Conservation (phyloP, 2,888 invertebrate genomes). For the Dolichomitus sp. region DNA sequence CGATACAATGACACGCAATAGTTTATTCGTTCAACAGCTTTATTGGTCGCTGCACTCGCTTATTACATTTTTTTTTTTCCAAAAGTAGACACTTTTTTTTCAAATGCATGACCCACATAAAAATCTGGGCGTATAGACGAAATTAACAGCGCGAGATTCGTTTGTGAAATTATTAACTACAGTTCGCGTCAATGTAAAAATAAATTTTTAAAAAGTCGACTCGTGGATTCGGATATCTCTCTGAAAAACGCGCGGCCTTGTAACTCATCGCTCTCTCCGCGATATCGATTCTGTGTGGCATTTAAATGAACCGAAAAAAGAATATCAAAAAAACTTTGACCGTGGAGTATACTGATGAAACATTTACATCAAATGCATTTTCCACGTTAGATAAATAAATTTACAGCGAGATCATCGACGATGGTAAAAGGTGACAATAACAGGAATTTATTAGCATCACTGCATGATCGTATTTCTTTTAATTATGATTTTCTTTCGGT, state of each 20-base stretch:
- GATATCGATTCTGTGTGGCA: constrained; percentile 60
- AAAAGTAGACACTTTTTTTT: constrained; percentile 17
- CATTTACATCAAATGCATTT: constrained; percentile 65
- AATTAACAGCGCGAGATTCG: constrained; percentile 11
- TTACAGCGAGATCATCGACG: constrained; percentile 80
- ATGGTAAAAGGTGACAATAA: constrained; percentile 79
- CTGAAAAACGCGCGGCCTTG: constrained; percentile 7
- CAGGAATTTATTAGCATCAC: constrained; percentile 75
- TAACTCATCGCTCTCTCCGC: constrained; percentile 11
- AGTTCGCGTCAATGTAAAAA: constrained; percentile 6
- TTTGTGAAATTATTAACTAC: constrained; percentile 5
- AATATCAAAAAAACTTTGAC: not conserved
- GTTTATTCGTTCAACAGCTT: constrained; percentile 43
- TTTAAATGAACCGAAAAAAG: constrained; percentile 22
- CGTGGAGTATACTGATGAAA: constrained; percentile 28
- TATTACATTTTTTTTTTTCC: constrained; percentile 22
- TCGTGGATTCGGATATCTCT: constrained; percentile 15
- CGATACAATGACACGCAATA: constrained; percentile 39
- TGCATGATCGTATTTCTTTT: constrained; percentile 70
- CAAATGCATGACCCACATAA: constrained; percentile 54
- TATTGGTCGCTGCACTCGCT: constrained; percentile 63
- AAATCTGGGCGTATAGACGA: constrained; percentile 24
- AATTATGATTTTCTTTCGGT: constrained; percentile 48
- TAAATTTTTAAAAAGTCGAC: not conserved
- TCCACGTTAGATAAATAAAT: constrained; percentile 71